Evolutionary conservation across 2,888 invertebrate genomes (phyloP), one percentile per base, ranked within the genome.

Genomic region (Atrina japonica): DNA sequence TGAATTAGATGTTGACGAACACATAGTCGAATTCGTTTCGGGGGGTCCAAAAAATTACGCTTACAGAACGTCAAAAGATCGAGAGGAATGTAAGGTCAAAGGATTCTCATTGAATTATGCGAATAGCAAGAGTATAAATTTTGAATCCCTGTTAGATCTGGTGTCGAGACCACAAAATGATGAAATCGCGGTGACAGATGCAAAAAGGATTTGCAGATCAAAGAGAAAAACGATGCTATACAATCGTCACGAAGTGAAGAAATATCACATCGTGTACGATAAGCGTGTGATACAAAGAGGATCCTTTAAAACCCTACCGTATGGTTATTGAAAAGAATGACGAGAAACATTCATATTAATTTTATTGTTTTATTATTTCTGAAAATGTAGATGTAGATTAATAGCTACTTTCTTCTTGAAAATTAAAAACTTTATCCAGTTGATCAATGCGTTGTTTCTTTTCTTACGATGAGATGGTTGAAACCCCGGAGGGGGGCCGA

Each of bases 191-290:
- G 49, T 66, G 16, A 61, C 61, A n/a, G 66, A 71, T 25, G 60
- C 70, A 1, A 23, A 25, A 16, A 66, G 66, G 50, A 71, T 71
- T 23, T 66, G 60, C n/a, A 60, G 61, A 49, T 60, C 59, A 16
- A 66, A 71, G 25, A 2, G 30, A 50, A 56, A 55, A 30, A 30
- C 49, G 56, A 66, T 66, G 61, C 16, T 66, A 18, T 49, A 30
- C n/a, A 70, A 70, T 35, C 59, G 53, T 27, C 29, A 43, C 56
- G 66, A 66, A 59, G n/a, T 58, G 14, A 66, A 66, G 29, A 27
- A 18, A n/a, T 64, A 64, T 40, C 52, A 64, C 21, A 30, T 64
- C 23, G 64, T 64, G 7, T 64, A 64, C 50, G 40, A 50, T 3
- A 64, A 64, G 23, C 16, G 64, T 52, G 49, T n/a, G n/a, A 52